Percentiles rank a stretch among this genome's conserved stretches.
Evolutionary conservation across 2,113 vertebrate species (phyloP).

Genomic region (Pyxicephalus adspersus): DNA sequence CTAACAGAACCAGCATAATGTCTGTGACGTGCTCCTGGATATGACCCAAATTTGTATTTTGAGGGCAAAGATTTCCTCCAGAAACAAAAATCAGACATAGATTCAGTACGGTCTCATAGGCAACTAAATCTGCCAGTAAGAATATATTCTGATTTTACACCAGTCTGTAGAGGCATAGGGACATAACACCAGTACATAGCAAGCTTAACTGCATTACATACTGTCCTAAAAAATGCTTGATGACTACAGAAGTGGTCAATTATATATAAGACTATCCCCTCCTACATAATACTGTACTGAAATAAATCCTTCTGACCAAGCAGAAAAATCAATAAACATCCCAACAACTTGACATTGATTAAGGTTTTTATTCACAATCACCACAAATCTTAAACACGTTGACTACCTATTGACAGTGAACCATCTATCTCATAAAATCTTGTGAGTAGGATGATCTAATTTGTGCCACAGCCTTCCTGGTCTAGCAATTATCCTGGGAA

Average conservation of each 20-base stretch:
- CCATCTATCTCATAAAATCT: slow-evolving; percentile 6
- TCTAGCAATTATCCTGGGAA: not conserved
- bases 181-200: too few relatives aligned
- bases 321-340: slow-evolving; percentile 34
- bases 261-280: slow-evolving; percentile 28
- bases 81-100: too few relatives aligned
- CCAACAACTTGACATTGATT: slow-evolving; percentile 33
- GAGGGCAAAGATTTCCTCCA: too few relatives aligned
- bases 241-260: slow-evolving; percentile 65
- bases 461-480: slow-evolving; percentile 5
- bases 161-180: too few relatives aligned
- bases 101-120: too few relatives aligned
- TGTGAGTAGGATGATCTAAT: not conserved
- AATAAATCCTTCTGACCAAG: slow-evolving; percentile 16
- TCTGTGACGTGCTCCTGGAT: too few relatives aligned
- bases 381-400: slow-evolving; percentile 41
- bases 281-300: slow-evolving; percentile 22
- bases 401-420: not conserved
- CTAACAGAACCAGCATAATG: too few relatives aligned
- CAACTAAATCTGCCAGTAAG: too few relatives aligned
- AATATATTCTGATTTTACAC: too few relatives aligned
- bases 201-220: too few relatives aligned
- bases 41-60: too few relatives aligned
- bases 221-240: too few relatives aligned
- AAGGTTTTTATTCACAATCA: slow-evolving; percentile 50